These are phyloP conservation scores for Murina feae DNA, from an alignment of 2,113 vertebrate genomes.

Conservation along the genomic window DNA sequence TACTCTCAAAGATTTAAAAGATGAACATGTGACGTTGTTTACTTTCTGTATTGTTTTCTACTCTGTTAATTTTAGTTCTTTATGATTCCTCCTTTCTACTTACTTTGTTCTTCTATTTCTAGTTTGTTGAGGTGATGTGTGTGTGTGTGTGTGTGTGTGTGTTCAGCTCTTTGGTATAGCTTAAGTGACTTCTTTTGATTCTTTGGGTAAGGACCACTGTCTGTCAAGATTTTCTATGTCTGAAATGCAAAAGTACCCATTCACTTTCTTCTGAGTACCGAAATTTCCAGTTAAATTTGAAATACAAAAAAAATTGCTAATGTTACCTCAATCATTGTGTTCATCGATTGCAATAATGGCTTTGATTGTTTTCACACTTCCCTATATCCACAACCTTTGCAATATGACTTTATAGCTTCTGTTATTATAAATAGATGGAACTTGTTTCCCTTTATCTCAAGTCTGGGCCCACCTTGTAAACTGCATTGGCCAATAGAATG, in stretches of 20 bases:
- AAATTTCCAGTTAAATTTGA: neutral
- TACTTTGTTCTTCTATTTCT: neutral
- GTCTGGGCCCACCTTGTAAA: neutral
- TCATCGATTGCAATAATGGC: neutral
- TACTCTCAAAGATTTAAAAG: neutral
- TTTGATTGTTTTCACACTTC: neutral
- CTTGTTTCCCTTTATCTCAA: neutral
- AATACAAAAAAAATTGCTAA: neutral
- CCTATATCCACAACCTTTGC: neutral
- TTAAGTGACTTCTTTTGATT: neutral
- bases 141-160: neutral
- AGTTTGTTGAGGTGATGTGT: neutral
- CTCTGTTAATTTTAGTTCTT: neutral
- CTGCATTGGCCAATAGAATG: neutral
- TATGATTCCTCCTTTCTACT: neutral
- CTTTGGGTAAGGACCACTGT: neutral
- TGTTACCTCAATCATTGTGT: neutral
- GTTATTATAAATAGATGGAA: neutral
- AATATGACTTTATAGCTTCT: neutral
- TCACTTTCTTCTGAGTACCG: neutral
- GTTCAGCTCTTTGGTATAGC: neutral
- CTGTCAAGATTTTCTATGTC: neutral
- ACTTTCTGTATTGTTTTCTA: neutral
- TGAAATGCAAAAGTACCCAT: neutral
- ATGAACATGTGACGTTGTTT: neutral